phyloP scores from a whole-genome alignment of 2,797 vertebrate species.

The Mustela erminea region DNA sequence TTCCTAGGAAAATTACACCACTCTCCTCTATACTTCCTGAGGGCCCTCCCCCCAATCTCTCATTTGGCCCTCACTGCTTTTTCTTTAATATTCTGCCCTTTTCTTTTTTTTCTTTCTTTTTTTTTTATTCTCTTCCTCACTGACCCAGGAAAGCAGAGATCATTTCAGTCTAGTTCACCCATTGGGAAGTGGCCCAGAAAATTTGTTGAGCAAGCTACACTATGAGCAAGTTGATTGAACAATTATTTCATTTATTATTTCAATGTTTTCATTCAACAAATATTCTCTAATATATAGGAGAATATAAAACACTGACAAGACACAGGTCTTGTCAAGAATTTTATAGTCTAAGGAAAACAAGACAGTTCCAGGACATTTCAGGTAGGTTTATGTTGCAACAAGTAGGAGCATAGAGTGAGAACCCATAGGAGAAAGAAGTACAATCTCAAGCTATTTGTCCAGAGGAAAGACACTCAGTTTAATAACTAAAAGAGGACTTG shows the following conservation, averaged over 20 bases:
- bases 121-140: neutral
- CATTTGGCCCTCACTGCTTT: neutral
- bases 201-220: neutral
- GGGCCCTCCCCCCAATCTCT: rapidly evolving
- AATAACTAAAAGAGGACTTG: neutral
- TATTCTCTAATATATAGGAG: neutral
- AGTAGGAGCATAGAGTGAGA: neutral
- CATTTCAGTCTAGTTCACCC: neutral
- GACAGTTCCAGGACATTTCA: neutral
- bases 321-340: neutral
- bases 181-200: neutral
- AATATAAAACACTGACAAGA: neutral
- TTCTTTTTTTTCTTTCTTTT: neutral
- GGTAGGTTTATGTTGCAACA: neutral
- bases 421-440: neutral
- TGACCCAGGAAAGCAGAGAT: neutral
- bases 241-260: constrained; percentile 20
- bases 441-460: neutral
- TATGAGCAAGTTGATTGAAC: neutral
- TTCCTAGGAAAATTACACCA: neutral
- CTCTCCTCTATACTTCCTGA: neutral
- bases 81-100: neutral
- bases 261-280: neutral
- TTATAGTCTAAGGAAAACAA: neutral
- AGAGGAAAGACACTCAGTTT: neutral